Evolutionary conservation across 1,140 invertebrate species (phyloP), one percentile per base, ranked within the genome.

Genomic region (Copidosoma floridanum): DNA sequence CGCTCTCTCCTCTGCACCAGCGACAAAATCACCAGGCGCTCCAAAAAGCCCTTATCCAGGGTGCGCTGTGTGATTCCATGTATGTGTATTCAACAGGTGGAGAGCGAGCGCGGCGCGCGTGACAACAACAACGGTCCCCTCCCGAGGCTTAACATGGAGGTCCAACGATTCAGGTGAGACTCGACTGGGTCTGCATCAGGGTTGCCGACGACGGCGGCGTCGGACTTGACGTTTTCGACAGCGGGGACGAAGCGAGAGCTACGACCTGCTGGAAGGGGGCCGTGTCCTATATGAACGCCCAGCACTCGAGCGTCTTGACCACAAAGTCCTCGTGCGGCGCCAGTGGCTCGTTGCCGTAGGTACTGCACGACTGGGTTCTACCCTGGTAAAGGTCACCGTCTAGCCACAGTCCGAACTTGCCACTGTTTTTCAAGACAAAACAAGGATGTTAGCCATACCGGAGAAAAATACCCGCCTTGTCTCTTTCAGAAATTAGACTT

Each of bases 321-420:
- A 95, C 88, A 83, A 99, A 99, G 81, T 99, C 96, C 81, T 97
- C 93, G 70, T 89, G 87, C 38, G 89, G 89, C 58, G 93, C 91
- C 44, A 99, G 83, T 38, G 93, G 88, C 71, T 96, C 93, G 81
- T 99, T 99, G 68, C 91, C 90, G 80, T 95, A 99, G 16, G 97
- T 99, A 73, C 89, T 90, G 83, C 97, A 99, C 37, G 86, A 85
- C 76, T 98, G 93, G 32, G 94, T 94, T 65, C 95, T 87, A 23
- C 97, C 96, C 77, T 95, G 89, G 81, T 98, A 94, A 52, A 99
- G 83, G 78, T 99, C 96, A 35, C 94, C 94, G 79, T 99, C 97
- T 68, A 99, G 81, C 95, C 95, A 99, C 27, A 99, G 81, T 21
- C 97, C 97, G 82, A 97, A 98, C 72, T 94, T 92, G 62, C 96